Evolutionary conservation across 23 tunicate species (phyloP).

Genomic region (Diplosoma virens): DNA sequence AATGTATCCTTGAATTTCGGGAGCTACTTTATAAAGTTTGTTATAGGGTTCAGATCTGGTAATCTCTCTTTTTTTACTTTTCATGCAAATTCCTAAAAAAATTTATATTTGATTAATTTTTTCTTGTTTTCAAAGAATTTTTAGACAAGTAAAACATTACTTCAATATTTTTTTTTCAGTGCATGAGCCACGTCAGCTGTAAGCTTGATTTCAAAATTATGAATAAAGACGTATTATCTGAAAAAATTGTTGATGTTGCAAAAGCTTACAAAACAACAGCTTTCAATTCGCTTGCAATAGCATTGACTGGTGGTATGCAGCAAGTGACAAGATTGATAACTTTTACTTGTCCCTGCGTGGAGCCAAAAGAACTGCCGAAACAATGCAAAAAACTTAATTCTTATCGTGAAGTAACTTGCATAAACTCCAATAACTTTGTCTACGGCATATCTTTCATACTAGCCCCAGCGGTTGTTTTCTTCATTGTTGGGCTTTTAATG

Average conservation of each 20-base stretch:
- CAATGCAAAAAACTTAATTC: background rate
- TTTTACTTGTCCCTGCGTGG: conserved; percentile 37
- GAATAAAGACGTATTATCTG: too few species aligned
- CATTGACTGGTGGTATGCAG: conserved; percentile 20
- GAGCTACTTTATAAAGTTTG: too few species aligned
- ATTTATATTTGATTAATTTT: too few species aligned
- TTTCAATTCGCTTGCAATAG: background rate
- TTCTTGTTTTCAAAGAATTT: too few species aligned
- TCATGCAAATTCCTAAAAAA: too few species aligned
- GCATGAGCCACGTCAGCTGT: too few species aligned
- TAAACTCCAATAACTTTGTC: background rate
- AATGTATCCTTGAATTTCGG: too few species aligned
- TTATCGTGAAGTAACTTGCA: background rate
- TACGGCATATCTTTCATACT: conserved; percentile 33
- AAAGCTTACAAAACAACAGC: background rate
- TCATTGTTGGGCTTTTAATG: conserved; percentile 24
- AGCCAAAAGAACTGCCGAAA: background rate
- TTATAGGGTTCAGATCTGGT: too few species aligned
- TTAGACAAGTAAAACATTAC: too few species aligned
- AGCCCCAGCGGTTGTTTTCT: conserved; percentile 44
- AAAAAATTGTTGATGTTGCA: conserved; percentile 1
- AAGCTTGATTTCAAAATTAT: too few species aligned
- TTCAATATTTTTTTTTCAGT: too few species aligned
- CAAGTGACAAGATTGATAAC: conserved; percentile 17
- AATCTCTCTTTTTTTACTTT: too few species aligned